phyloP scores from a whole-genome alignment of 2,888 invertebrate species.

The Antitype chi region DNA sequence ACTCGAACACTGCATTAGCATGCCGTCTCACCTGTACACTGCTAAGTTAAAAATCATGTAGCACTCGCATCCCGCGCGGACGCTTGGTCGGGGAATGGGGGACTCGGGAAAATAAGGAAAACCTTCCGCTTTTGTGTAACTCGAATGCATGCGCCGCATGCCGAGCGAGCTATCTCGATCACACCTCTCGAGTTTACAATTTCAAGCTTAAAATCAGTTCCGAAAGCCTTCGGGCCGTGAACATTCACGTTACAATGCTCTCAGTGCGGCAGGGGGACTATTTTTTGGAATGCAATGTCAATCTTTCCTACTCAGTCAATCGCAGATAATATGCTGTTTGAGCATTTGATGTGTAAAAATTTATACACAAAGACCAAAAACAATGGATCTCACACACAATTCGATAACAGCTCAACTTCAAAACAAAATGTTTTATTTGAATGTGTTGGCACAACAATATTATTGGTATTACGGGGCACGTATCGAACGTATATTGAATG shows the following conservation, averaged over 20 bases:
- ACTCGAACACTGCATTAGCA: conserved; percentile 80
- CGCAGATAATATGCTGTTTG: conserved; percentile 67
- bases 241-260: conserved; percentile 69
- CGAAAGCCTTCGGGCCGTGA: conserved; percentile 58
- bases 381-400: background rate
- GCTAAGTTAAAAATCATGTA: conserved; percentile 89
- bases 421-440: conserved; percentile 30
- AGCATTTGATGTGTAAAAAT: conserved; percentile 50
- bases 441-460: conserved; percentile 54
- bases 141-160: conserved; percentile 76
- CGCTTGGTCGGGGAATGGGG: conserved; percentile 75
- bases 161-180: conserved; percentile 73
- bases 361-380: conserved; percentile 33
- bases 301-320: conserved; percentile 69
- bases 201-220: conserved; percentile 63
- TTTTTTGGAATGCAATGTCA: conserved; percentile 71
- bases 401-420: conserved; percentile 2
- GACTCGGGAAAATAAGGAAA: conserved; percentile 79
- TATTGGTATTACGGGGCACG: conserved; percentile 52
- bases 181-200: conserved; percentile 72
- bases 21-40: conserved; percentile 78
- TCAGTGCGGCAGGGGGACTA: conserved; percentile 68
- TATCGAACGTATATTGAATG: conserved; percentile 74
- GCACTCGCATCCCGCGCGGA: conserved; percentile 79
- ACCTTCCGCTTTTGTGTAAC: conserved; percentile 77